Percentiles rank a stretch among this genome's conserved stretches.
phyloP scores from a whole-genome alignment of 2,888 invertebrate genomes.

The Agonopterix subpropinquella region DNA sequence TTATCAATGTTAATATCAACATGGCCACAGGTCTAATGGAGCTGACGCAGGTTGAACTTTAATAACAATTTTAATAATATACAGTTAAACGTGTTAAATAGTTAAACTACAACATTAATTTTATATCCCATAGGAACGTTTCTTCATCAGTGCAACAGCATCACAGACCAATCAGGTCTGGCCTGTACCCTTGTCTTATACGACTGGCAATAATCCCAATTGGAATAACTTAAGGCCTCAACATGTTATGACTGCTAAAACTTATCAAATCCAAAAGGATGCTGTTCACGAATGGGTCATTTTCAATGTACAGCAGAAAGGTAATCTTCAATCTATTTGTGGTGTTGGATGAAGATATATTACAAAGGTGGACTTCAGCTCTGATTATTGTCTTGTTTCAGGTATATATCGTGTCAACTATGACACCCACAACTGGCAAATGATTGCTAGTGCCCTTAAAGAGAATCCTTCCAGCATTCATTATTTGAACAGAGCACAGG shows the following conservation, averaged over 20 bases:
- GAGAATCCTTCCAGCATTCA: slow-evolving; percentile 61
- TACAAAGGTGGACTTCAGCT: too few species aligned
- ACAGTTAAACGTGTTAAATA: too few species aligned
- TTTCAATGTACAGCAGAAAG: slow-evolving; percentile 77
- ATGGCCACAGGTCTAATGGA: slow-evolving; percentile 37
- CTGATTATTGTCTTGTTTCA: slow-evolving; percentile 27
- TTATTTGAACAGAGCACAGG: slow-evolving; percentile 84
- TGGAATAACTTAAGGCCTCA: slow-evolving; percentile 42
- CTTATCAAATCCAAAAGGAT: slow-evolving; percentile 26
- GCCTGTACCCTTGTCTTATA: slow-evolving; percentile 62
- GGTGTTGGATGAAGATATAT: too few species aligned
- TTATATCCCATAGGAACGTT: slow-evolving; percentile 43
- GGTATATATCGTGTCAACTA: slow-evolving; percentile 83
- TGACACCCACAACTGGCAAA: slow-evolving; percentile 71
- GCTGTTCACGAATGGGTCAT: slow-evolving; percentile 73
- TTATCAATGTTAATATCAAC: slow-evolving; percentile 65
- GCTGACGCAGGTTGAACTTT: slow-evolving; percentile 40
- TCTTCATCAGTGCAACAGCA: slow-evolving; percentile 42
- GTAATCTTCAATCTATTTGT: slow-evolving; percentile 29
- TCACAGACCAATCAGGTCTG: slow-evolving; percentile 42
- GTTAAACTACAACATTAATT: not conserved
- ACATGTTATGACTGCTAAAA: slow-evolving; percentile 33
- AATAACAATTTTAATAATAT: not conserved
- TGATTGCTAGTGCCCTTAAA: slow-evolving; percentile 59
- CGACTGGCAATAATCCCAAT: slow-evolving; percentile 47